phyloP scores from a whole-genome alignment of 2,888 invertebrate genomes.

The Lepidocyrtoides sp. region DNA sequence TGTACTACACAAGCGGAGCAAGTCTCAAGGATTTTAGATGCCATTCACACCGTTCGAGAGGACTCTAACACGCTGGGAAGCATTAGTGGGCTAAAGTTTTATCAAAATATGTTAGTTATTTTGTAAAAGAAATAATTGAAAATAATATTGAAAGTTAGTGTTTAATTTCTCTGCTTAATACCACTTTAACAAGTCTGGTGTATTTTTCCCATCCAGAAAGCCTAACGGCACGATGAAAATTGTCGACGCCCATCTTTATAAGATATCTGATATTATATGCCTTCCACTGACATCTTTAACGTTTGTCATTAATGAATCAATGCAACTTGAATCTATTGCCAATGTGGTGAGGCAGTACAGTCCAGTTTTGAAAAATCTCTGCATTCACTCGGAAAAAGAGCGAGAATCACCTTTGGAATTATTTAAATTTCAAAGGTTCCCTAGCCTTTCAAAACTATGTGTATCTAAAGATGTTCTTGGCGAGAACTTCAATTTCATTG shows the following conservation, averaged over 20 bases:
- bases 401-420: slow-evolving; percentile 33
- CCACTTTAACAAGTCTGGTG: background rate
- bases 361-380: slow-evolving; percentile 53
- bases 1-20: slow-evolving; percentile 57
- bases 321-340: slow-evolving; percentile 37
- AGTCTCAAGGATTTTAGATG: slow-evolving; percentile 61
- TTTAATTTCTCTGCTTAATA: background rate
- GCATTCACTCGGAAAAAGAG: slow-evolving; percentile 59
- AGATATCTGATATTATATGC: slow-evolving; percentile 55
- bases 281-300: slow-evolving; percentile 50
- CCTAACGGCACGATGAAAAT: slow-evolving; percentile 1
- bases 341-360: slow-evolving; percentile 65
- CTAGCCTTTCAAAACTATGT: slow-evolving; percentile 43
- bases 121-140: background rate
- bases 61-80: slow-evolving; percentile 26
- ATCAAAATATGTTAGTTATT: slow-evolving; percentile 48
- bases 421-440: slow-evolving; percentile 58
- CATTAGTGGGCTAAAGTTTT: slow-evolving; percentile 31
- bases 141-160: no score
- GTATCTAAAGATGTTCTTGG: slow-evolving; percentile 50
- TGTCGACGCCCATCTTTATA: slow-evolving; percentile 45
- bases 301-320: slow-evolving; percentile 48
- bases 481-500: slow-evolving; percentile 34
- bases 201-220: slow-evolving; percentile 28
- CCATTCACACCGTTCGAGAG: slow-evolving; percentile 40